Evolutionary conservation across 30 jellyfish, hydroid and myxozoan species (phyloP), one percentile per base, ranked within the genome.

Genomic region (Pelagia noctiluca): DNA sequence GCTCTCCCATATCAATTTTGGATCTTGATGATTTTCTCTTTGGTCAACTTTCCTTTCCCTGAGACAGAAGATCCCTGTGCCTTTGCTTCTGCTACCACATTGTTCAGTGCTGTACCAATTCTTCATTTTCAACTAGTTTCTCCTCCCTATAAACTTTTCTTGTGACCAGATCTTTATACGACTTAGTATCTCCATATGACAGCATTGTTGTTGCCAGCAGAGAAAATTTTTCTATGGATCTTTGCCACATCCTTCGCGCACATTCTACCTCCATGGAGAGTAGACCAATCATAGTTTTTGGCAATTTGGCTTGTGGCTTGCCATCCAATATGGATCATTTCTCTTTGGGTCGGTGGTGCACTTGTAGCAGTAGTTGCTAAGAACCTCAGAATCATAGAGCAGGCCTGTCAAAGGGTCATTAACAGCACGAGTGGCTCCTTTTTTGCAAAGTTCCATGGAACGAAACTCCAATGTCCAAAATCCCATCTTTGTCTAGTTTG

Each of bases 181-280:
- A 78, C 54, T 82, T 82, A 26, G 68, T 66, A 73, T 82, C 92
- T 23, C 86, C 91, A 63, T 80, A 75, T 63, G 63, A 80, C 13
- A 67, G 32, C 0, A 78, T 38, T 34, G n/a, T n/a, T n/a, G n/a
- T n/a, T n/a, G n/a, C n/a, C n/a, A n/a, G n/a, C n/a, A n/a, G n/a
- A n/a, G n/a, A n/a, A n/a, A n/a, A n/a, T n/a, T 34, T 26, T 1
- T 28, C 91, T 18, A 19, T 28, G 47, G 31, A 63, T 13, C 23
- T 37, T 80, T 38, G 1, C 36, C 52, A 31, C 53, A 34, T 3
- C 2, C 35, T 62, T 21, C 23, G 67, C 2, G 50, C 28, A 37
- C 64, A 85, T 26, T 35, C 37, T 26, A 5, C 75, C n/a, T n/a
- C n/a, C n/a, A n/a, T n/a, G n/a, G n/a, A n/a, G n/a, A n/a, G n/a